Evolutionary conservation across 2,113 vertebrate species (phyloP), one percentile per base, ranked within the genome.

Genomic region (Climacteris rufus): DNA sequence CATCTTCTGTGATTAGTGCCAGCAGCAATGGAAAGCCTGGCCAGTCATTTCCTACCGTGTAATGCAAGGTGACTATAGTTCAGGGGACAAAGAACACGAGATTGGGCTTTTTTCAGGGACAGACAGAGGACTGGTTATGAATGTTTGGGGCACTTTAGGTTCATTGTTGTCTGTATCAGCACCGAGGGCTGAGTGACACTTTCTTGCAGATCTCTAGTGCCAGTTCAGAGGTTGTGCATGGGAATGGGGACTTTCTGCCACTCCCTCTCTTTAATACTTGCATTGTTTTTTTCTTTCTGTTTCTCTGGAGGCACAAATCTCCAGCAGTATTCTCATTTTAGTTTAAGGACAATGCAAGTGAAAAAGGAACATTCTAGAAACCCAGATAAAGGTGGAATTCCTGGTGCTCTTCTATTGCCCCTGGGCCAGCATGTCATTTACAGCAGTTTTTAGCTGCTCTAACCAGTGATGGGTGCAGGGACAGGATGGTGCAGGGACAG

Each of bases 21-120:
- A 57, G 57, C 14, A 35, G 70, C 89, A 79, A 74, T 69, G 76
- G 83, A 64, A 87, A 93, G 94, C 84, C 96, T 88, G 82, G 74
- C 93, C 59, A 71, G 60, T 91, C 91, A 95, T 82, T 92, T 54
- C 64, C 3, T 35, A 94, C 87, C 82, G 28, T 96, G 95, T 94
- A 96, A 89, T 93, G 82, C 85, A 92, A 94, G 89, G 91, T 95
- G 97, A 96, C 95, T 90, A 24, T 30, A 88, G 91, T 86, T 85
- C 68, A 79, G 74, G 54, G 82, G 75, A 96, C 94, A 96, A 94
- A 96, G 85, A 49, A 68, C 6, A 6, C 23, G 69, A 82, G 91
- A 31, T 27, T 61, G 86, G 39, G 54, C 0, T 9, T 80, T 85
- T 91, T 82, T 72, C 91, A 88, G 82, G 49, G 56, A 19, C 61